These are phyloP conservation scores for Phyllostomus hastatus DNA, from an alignment of 2,113 vertebrate genomes.

Conservation along the genomic window DNA sequence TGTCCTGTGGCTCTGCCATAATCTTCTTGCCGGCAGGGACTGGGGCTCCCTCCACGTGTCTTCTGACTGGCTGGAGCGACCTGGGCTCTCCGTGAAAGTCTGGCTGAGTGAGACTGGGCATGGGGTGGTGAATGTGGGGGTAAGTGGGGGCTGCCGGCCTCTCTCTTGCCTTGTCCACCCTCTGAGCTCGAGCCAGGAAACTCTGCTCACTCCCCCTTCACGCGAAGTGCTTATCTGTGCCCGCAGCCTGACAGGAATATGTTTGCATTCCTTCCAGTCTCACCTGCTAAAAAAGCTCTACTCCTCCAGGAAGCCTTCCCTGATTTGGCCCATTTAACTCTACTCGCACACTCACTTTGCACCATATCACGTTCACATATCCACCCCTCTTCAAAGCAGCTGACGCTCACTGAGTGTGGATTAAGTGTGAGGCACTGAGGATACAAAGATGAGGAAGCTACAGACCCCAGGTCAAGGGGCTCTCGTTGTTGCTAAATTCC, in stretches of 20 bases:
- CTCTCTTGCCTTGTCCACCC: background rate
- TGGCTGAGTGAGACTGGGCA: background rate
- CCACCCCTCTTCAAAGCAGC: background rate
- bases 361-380: background rate
- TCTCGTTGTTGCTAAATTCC: background rate
- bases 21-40: background rate
- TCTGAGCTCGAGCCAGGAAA: background rate
- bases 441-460: background rate
- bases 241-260: too few relatives aligned
- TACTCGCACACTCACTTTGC: background rate
- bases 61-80: background rate
- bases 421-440: background rate
- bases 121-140: background rate
- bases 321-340: background rate
- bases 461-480: background rate
- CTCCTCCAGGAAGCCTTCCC: background rate
- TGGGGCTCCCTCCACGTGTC: background rate
- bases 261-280: background rate
- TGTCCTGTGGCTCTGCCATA: background rate
- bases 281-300: background rate
- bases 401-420: background rate
- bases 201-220: background rate
- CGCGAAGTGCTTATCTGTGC: background rate
- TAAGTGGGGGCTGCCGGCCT: background rate
- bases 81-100: background rate